Base-by-base conservation (phyloP, 2,888 invertebrate species). In the Parnassius apollo region DNA sequence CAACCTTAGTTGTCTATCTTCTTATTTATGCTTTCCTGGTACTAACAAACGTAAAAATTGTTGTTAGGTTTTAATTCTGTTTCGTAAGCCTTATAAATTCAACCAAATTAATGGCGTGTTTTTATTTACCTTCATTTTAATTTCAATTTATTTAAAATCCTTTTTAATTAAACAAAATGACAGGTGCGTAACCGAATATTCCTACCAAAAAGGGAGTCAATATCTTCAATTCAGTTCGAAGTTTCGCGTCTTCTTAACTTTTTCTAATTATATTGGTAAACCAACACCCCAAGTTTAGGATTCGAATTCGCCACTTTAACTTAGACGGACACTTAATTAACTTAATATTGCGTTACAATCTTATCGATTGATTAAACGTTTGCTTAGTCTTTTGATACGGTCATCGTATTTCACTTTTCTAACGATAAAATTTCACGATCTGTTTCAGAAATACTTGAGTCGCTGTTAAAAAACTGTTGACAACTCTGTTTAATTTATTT, bases 311-410 rank as follows among this genome's bases (percentile, higher is more conserved):
- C 55, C 60, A 70, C 66, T 68, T 67, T 62, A 65, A 59, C 66
- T 68, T 62, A 42, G 53, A 46, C 42, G 69, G 64, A 68, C 67
- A 68, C 65, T 73, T 69, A 73, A 72, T 73, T 70, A 73, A 64
- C 53, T 62, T 65, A 64, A 69, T 72, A 72, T 73, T 69, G 61
- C 65, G 66, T 73, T 69, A 69, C 73, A 66, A 65, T 66, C 61
- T 59, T 56, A 51, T 56, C 53, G 63, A 65, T 65, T 66, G 46
- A 58, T 61, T 65, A 66, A 66, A 63, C 53, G 56, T 62, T 67
- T 69, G 62, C 61, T 65, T 59, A 59, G 42, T 54, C 2, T 44
- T 59, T 2, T 42, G 53, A 59, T 45, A 45, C 45, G 9, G 22
- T 57, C 13, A 12, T 51, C 51, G 42, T 25, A 50, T 50, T 50